phyloP scores from a whole-genome alignment of 1,140 invertebrate genomes.

The Drosophila elegans region DNA sequence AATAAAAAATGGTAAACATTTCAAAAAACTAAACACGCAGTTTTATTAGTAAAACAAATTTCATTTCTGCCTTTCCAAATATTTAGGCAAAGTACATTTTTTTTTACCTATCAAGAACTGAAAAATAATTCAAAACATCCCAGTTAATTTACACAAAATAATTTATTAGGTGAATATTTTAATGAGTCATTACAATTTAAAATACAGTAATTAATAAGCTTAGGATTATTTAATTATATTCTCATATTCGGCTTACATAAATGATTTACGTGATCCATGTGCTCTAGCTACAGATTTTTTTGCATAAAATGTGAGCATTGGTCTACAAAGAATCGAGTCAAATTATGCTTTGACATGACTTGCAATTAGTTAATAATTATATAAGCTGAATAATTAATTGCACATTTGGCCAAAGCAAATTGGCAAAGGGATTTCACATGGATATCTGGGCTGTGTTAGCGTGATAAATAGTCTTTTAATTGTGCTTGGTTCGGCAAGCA shows the following conservation, averaged over 20 bases:
- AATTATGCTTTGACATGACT: conserved; percentile 43
- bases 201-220: conserved; percentile 21
- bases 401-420: conserved; percentile 62
- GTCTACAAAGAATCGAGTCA: conserved; percentile 5
- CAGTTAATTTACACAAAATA: conserved; percentile 33
- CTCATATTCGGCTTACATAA: conserved; percentile 7
- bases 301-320: conserved; percentile 14
- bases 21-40: conserved; percentile 22
- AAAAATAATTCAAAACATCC: background rate
- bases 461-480: conserved; percentile 55
- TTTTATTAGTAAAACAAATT: background rate
- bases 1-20: conserved; percentile 76
- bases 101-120: too few species aligned
- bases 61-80: too few species aligned
- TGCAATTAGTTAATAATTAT: conserved; percentile 52
- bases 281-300: conserved; percentile 1
- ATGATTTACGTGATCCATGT: background rate
- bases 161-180: conserved; percentile 39
- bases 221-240: conserved; percentile 18
- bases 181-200: conserved; percentile 11
- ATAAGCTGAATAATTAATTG: conserved; percentile 61
- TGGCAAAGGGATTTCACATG: conserved; percentile 64
- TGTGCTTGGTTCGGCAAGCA: conserved; percentile 24
- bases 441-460: conserved; percentile 30
- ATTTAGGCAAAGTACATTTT: too few species aligned